Evolutionary conservation across 2,888 invertebrate species (phyloP).

Genomic region (Trissoscelio sp.): DNA sequence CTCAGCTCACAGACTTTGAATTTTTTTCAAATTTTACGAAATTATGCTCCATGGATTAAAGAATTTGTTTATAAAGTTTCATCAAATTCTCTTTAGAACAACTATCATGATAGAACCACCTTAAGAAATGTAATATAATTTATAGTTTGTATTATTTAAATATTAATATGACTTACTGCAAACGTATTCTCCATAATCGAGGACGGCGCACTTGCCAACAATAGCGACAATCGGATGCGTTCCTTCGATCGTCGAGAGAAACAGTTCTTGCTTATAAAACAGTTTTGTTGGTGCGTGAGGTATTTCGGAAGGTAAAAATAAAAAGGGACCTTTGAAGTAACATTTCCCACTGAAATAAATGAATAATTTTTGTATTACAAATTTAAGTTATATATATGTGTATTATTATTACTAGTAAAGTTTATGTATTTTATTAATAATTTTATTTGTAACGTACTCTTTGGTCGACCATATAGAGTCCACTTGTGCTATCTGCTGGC

Average conservation of each 20-base stretch:
- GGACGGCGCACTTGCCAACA: conserved; percentile 94
- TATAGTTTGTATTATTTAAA: too few species aligned
- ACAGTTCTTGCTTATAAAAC: conserved; percentile 97
- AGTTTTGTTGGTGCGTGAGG: conserved; percentile 90
- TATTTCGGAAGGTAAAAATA: conserved; percentile 94
- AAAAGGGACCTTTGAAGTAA: conserved; percentile 97
- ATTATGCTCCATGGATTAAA: too few species aligned
- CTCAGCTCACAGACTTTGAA: too few species aligned
- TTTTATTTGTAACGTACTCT: conserved; percentile 89
- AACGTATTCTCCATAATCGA: conserved; percentile 95
- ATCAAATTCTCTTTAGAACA: too few species aligned
- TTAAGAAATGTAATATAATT: too few species aligned
- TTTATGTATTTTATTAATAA: too few species aligned
- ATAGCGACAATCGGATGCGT: conserved; percentile 95
- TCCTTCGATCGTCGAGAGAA: conserved; percentile 95
- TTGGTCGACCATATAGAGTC: conserved; percentile 97
- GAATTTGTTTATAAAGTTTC: too few species aligned
- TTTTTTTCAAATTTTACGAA: too few species aligned
- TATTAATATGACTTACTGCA: conserved; percentile 86
- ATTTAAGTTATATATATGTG: conserved; percentile 5
- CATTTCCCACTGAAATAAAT: conserved; percentile 90
- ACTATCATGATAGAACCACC: too few species aligned
- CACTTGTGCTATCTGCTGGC: conserved; percentile 96
- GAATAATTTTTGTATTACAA: too few species aligned
- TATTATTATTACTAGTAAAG: too few species aligned